Evolutionary conservation across 2,113 vertebrate species (phyloP), one percentile per base, ranked within the genome.

Genomic region (Ophiodon elongatus): DNA sequence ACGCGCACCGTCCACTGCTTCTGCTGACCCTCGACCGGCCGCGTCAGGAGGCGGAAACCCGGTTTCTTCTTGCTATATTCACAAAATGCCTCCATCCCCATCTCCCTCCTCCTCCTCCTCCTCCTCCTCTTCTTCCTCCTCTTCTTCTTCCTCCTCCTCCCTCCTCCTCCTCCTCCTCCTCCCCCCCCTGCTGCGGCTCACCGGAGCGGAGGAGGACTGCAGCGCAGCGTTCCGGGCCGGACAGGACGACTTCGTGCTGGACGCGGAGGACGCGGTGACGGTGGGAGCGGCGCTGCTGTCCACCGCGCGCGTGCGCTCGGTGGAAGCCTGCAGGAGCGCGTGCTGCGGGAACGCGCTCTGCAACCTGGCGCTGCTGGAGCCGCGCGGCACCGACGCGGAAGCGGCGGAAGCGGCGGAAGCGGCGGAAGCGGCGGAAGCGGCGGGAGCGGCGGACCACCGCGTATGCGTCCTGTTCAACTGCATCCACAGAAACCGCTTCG

Each of bases 381-480:
- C 47, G 63, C 78, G 0, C 85, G 82, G 6, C 41, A 0, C 64
- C 62, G 35, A 29, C 43, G 0, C 82, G 71, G 41, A 39, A 14
- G 37, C 37, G 37, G 0, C 82, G 73, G 37, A 45, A 1, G 76
- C 94, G 50, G 85, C 59, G 1, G 84, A 86, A 14, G 37, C 37
- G 37, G 0, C 82, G 73, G 37, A 45, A 1, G 76, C 94, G 50
- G 85, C 59, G 1, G 35, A 39, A 14, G 37, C 37, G 37, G 0
- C 82, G 73, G 37, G 43, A 1, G 76, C 94, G 50, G 85, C 59
- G 1, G 84, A 86, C 54, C 47, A 66, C 68, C 66, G 50, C 43
- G 73, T 52, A 2, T 99, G 98, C 89, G 96, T 95, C 76, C 96
- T 98, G 60, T 94, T 99, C 81, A 83, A 96, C 91, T 99, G 98